phyloP scores from a whole-genome alignment of 1,140 invertebrate species.

The Ctenoplectra terminalis region DNA sequence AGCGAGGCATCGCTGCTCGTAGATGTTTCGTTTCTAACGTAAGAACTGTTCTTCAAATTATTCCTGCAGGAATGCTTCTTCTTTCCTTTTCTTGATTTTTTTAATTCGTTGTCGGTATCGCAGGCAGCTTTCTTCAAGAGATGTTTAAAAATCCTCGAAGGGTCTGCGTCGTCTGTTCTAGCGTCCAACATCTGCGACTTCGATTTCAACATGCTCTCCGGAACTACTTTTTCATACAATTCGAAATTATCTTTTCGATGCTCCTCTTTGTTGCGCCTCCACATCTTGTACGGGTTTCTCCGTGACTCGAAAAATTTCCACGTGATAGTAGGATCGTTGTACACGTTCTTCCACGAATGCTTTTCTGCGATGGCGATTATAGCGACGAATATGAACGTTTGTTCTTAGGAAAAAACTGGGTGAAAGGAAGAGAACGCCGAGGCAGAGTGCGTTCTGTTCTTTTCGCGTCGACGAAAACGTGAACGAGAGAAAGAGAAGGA shows the following conservation, averaged over 20 bases:
- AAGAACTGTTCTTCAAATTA: not conserved
- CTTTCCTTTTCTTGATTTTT: not conserved
- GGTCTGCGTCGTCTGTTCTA: too few relatives aligned
- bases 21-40: not conserved
- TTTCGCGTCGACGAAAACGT: not conserved
- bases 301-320: not conserved
- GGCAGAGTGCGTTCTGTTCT: not conserved
- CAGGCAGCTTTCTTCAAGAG: not conserved
- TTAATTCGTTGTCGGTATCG: fast-evolving
- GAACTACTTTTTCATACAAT: not conserved
- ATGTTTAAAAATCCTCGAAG: not conserved
- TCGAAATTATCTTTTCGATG: too few relatives aligned
- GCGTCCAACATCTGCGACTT: not conserved
- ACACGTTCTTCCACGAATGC: constrained; percentile 14
- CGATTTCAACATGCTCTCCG: not conserved
- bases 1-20: not conserved
- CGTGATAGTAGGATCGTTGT: constrained; percentile 21
- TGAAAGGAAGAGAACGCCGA: not conserved
- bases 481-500: not conserved
- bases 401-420: not conserved
- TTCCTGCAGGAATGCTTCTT: not conserved
- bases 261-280: fast-evolving
- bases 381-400: constrained; percentile 22
- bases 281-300: not conserved
- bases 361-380: constrained; percentile 53